Evolutionary conservation across 2,888 invertebrate genomes (phyloP), one percentile per base, ranked within the genome.

Genomic region (Agrenia bidenticulata): DNA sequence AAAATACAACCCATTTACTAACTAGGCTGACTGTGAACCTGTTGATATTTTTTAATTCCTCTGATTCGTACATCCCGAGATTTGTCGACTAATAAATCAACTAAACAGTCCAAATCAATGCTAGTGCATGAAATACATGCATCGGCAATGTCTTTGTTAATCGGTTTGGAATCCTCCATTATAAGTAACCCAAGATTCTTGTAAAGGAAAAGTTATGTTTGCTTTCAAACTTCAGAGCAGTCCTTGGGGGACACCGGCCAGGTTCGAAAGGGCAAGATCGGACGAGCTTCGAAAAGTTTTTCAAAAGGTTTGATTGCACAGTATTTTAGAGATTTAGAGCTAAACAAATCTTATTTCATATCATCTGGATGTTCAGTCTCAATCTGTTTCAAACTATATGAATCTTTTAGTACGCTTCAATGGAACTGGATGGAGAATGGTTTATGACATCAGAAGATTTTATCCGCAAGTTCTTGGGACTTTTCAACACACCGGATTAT

Each of bases 381-480:
- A 51, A 51, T 19, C 7, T 32, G 9, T 37, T 60, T 9, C 4
- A 17, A n/a, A n/a, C n/a, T n/a, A n/a, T n/a, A n/a, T n/a, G n/a
- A n/a, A n/a, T n/a, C n/a, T n/a, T 19, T 50, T 77, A 82, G 80
- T 85, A 83, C 80, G 84, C 85, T 7, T 79, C 80, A 27, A 79
- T 80, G 45, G 79, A 80, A 42, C 77, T 78, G 56, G 78, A 80
- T 59, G 83, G 83, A 1, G 81, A 83, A 70, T 77, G 77, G 73
- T 82, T 78, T 76, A 84, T 85, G 84, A 83, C 82, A 0, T 79
- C 82, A 7, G 77, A 79, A 41, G 84, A 85, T 76, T 84, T 85
- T 74, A 81, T 85, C 51, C 78, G 81, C 50, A 77, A 78, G 65
- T 85, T 80, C 77, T 78, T 85, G 11, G 82, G 83, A 17, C 76